Conservation (phyloP, 2,797 vertebrate species). For the Peromyscus nudipes region DNA sequence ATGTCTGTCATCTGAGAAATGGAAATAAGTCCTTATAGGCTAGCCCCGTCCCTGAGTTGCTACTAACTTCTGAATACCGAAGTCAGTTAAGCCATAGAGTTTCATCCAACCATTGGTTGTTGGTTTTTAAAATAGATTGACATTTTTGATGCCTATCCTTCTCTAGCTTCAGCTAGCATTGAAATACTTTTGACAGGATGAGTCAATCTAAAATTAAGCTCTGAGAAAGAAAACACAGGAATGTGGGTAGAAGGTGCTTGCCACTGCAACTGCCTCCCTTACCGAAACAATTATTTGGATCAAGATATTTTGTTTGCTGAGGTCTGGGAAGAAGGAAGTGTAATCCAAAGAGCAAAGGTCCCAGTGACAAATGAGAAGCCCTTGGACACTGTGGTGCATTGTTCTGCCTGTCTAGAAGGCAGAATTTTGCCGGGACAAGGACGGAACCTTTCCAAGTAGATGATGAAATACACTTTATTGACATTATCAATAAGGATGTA, state of each 20-base stretch:
- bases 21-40: background rate
- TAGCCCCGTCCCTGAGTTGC: background rate
- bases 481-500: conserved; percentile 82
- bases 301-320: conserved; percentile 69
- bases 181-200: conserved; percentile 17
- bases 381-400: conserved; percentile 63
- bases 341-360: conserved; percentile 64
- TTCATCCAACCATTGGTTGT: background rate
- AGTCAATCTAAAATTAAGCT: conserved; percentile 60
- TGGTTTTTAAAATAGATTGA: background rate
- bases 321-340: conserved; percentile 67
- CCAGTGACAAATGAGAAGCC: conserved; percentile 66
- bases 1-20: conserved; percentile 18
- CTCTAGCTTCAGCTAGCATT: conserved; percentile 20
- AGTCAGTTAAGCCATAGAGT: background rate
- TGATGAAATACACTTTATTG: conserved; percentile 82
- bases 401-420: conserved; percentile 71
- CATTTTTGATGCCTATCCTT: background rate
- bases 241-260: conserved; percentile 42
- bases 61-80: background rate
- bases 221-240: background rate
- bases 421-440: conserved; percentile 43
- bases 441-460: conserved; percentile 71
- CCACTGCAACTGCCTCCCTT: conserved; percentile 36
- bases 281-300: conserved; percentile 67